These are phyloP conservation scores for Adineta ricciae DNA, from an alignment of 2,888 invertebrate genomes.

Conservation along the genomic window DNA sequence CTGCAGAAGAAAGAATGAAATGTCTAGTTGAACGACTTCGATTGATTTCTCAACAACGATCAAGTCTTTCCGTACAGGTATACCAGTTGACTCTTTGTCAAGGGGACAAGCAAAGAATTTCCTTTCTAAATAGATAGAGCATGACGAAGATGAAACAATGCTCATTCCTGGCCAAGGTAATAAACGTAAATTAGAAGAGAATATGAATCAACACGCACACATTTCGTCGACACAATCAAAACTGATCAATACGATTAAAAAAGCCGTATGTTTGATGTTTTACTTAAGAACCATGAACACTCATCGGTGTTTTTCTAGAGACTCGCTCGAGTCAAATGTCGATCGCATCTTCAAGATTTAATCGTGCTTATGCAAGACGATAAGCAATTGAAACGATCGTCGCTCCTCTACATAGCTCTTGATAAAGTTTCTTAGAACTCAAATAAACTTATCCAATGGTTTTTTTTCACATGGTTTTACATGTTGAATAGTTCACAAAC, in stretches of 20 bases:
- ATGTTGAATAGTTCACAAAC: background rate
- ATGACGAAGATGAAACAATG: conserved; percentile 85
- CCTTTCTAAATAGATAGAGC: conserved; percentile 65
- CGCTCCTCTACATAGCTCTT: conserved; percentile 49
- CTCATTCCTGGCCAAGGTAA: conserved; percentile 90
- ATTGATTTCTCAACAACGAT: conserved; percentile 10
- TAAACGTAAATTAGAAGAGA: conserved; percentile 56
- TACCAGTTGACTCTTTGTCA: background rate
- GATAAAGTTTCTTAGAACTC: conserved; percentile 42
- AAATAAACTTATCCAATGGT: background rate
- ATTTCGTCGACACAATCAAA: too few relatives aligned
- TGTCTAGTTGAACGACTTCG: conserved; percentile 25
- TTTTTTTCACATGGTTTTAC: background rate
- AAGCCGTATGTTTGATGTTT: background rate
- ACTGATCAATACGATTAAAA: background rate
- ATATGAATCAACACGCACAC: background rate
- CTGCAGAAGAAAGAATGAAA: conserved; percentile 30
- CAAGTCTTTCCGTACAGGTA: background rate
- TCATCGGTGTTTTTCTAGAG: conserved; percentile 44
- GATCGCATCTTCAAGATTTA: conserved; percentile 83
- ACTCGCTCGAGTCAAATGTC: conserved; percentile 75
- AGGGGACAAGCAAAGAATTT: too few relatives aligned
- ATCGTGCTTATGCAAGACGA: conserved; percentile 85
- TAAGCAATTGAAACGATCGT: conserved; percentile 56
- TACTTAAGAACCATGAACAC: too few relatives aligned